Base-by-base conservation (phyloP, 2,797 vertebrate genomes). In the Megaceryle alcyon region DNA sequence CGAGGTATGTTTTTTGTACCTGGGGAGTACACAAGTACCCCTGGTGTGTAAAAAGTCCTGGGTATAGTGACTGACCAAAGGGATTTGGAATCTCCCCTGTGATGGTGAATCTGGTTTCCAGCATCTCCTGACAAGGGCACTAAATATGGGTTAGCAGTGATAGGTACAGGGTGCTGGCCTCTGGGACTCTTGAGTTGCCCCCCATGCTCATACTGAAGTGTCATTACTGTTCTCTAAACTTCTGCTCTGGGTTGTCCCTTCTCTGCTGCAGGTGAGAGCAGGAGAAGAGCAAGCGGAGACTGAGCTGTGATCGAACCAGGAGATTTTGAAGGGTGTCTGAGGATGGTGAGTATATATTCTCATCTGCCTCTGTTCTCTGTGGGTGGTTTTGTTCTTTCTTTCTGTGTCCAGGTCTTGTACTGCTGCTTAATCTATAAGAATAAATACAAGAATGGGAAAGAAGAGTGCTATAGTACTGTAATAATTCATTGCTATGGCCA, bases 331-430 rank as follows among this genome's bases (percentile, higher is more conserved):
- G 51, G 0, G 87, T 64, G 43, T 37, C 90, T 73, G 90, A 97
- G 92, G 80, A 97, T 97, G 96, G 96, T 97, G 87, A 96, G 96
- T 94, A 31, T 7, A 7, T 39, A 9, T 60, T 57, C 25, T 54
- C 28, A 29, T 59, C 37, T 86, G 33, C 21, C 37, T 82, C 53
- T 73, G 41, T 70, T 35, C 23, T 70, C 19, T 48, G 18, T 43
- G 59, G 57, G 51, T 84, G 80, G n/a, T 49, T 86, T 78, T 72
- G 37, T 59, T 53, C 16, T 16, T 56, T 71, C 33, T 71, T 46
- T 81, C 26, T 70, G n/a, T 43, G 29, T 78, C 61, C 61, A 48
- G 6, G 41, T 31, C 20, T 49, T 68, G 35, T 57, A 12, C n/a
- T 82, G 73, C 77, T 94, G 49, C 33, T 79, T 54, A 86, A 61